phyloP scores from a whole-genome alignment of 2,797 vertebrate species.

The Sebastes jordani region DNA sequence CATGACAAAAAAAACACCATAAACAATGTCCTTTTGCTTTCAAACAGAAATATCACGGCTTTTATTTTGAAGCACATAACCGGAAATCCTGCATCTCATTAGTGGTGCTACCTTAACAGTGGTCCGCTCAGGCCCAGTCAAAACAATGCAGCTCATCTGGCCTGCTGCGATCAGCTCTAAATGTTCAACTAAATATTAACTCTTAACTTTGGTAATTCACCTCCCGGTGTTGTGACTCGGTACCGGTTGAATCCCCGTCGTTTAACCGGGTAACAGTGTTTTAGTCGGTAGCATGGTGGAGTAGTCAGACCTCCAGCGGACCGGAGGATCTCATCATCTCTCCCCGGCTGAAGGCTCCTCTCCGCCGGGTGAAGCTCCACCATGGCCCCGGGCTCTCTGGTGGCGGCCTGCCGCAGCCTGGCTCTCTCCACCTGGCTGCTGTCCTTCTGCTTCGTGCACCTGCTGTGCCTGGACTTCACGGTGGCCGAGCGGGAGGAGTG shows the following conservation, averaged over 20 bases:
- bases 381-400: constrained; percentile 90
- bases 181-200: not conserved
- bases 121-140: constrained; percentile 49
- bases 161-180: not conserved
- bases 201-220: accelerated
- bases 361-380: no score
- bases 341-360: no score
- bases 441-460: constrained; percentile 96
- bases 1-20: no score
- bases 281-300: constrained; percentile 49
- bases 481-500: constrained; percentile 98
- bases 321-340: not conserved
- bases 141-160: constrained; percentile 59
- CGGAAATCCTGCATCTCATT: not conserved
- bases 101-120: not conserved
- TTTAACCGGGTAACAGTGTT: not conserved
- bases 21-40: no score
- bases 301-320: not conserved
- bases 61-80: not conserved
- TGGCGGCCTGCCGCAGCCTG: constrained; percentile 94
- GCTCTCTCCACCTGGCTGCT: constrained; percentile 97
- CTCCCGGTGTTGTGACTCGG: accelerated
- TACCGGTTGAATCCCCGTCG: accelerated
- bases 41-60: not conserved
- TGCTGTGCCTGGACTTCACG: constrained; percentile 96